These are phyloP conservation scores for Zaprionus vittiger DNA, from an alignment of 1,140 invertebrate genomes.

Conservation along the genomic window DNA sequence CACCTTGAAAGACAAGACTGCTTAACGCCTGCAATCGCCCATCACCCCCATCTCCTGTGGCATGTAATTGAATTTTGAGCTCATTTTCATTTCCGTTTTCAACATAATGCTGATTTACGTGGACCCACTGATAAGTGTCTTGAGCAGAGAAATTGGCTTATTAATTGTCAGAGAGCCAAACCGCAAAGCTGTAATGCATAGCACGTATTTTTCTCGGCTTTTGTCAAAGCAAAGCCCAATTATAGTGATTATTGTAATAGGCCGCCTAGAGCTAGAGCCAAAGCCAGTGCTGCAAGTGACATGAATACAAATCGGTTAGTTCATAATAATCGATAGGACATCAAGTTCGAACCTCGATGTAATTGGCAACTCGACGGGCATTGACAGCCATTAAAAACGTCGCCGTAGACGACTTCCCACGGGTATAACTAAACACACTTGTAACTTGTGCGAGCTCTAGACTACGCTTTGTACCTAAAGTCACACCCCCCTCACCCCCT, in stretches of 20 bases:
- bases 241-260: slow-evolving; percentile 70
- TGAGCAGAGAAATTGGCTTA: slow-evolving; percentile 55
- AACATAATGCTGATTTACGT: slow-evolving; percentile 80
- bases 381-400: slow-evolving; percentile 45
- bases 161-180: slow-evolving; percentile 60
- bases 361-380: slow-evolving; percentile 67
- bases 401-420: slow-evolving; percentile 65
- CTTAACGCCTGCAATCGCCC: slow-evolving; percentile 17
- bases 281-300: slow-evolving; percentile 64
- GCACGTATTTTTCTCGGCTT: slow-evolving; percentile 63
- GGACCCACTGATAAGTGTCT: slow-evolving; percentile 53
- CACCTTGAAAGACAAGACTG: slow-evolving; percentile 49
- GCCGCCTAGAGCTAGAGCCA: slow-evolving; percentile 22
- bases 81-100: slow-evolving; percentile 74
- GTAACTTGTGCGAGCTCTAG: slow-evolving; percentile 34
- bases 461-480: not conserved
- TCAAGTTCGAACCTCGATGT: slow-evolving; percentile 54
- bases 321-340: slow-evolving; percentile 45
- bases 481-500: not conserved
- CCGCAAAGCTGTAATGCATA: slow-evolving; percentile 57
- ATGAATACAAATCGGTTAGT: slow-evolving; percentile 66
- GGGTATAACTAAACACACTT: slow-evolving; percentile 74
- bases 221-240: slow-evolving; percentile 64
- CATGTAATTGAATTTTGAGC: slow-evolving; percentile 78
- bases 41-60: not conserved